Conservation (phyloP, 1,140 invertebrate species). For the Drosophila trapezifrons region DNA sequence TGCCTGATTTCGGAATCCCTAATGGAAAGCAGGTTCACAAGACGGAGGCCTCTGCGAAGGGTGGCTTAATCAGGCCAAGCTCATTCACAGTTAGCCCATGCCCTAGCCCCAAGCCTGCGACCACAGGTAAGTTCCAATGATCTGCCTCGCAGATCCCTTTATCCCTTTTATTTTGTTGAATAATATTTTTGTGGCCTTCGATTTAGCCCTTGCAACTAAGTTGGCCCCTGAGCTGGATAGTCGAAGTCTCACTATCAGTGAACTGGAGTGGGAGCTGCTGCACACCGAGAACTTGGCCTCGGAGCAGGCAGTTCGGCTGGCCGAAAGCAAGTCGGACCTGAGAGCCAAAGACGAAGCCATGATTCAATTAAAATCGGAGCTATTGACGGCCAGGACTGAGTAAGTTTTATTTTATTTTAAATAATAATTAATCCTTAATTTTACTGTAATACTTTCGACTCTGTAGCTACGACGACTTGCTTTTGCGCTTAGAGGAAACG, state of each 20-base stretch:
- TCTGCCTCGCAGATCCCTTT: too few species aligned
- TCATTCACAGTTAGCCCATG: not conserved
- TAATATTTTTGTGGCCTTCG: too few species aligned
- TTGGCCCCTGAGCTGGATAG: not conserved
- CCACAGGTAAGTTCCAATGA: too few species aligned
- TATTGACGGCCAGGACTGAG: not conserved
- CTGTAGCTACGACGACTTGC: not conserved
- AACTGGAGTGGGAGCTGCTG: not conserved
- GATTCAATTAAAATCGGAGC: not conserved
- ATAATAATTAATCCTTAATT: too few species aligned
- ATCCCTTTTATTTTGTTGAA: too few species aligned
- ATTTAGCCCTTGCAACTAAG: not conserved
- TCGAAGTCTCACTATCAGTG: too few species aligned
- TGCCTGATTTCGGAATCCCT: too few species aligned
- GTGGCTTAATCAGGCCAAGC: too few species aligned
- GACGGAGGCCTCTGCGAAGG: too few species aligned
- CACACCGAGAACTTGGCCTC: not conserved
- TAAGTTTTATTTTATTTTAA: too few species aligned
- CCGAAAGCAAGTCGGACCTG: not conserved
- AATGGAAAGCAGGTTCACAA: not conserved
- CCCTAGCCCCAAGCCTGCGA: too few species aligned
- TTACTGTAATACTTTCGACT: too few species aligned
- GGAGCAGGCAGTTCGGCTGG: not conserved
- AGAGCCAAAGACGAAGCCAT: not conserved
- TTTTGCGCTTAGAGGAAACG: not conserved